Conservation (phyloP, 2,888 invertebrate species). For the Pterobdella sp. region DNA sequence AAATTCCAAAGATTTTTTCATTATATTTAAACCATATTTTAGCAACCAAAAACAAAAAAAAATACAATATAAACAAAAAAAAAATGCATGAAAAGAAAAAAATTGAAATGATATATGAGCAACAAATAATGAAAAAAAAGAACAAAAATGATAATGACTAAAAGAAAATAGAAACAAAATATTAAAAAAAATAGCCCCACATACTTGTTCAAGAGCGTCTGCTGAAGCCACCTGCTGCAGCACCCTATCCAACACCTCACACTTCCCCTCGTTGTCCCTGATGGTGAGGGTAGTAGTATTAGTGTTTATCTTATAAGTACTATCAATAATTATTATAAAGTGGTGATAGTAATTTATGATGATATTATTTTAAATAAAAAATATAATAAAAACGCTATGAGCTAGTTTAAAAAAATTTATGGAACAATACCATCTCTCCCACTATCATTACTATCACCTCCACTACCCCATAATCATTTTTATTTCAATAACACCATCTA, state of each 20-base stretch:
- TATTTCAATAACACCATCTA: neutral
- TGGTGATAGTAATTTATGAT: neutral
- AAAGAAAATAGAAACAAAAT: no score
- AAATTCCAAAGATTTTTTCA: no score
- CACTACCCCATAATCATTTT: neutral
- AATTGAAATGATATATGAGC: neutral
- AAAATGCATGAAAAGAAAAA: no score
- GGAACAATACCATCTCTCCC: neutral
- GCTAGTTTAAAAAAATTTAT: no score
- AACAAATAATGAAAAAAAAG: no score
- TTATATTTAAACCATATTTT: no score
- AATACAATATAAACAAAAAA: no score
- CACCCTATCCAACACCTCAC: slow-evolving; percentile 62
- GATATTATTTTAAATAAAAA: no score
- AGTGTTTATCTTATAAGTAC: neutral
- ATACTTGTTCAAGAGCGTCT: slow-evolving; percentile 17
- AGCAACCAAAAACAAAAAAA: no score
- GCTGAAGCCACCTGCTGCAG: slow-evolving; percentile 57
- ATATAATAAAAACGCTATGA: no score
- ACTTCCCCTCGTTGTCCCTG: slow-evolving; percentile 54
- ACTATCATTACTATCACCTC: neutral
- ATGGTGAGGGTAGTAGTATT: neutral
- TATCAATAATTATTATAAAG: neutral
- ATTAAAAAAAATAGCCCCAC: no score
- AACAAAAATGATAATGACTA: no score